Percentiles rank a stretch among this genome's conserved stretches.
These are phyloP conservation scores for Marmota monax DNA, from an alignment of 2,113 vertebrate species.

Conservation along the genomic window DNA sequence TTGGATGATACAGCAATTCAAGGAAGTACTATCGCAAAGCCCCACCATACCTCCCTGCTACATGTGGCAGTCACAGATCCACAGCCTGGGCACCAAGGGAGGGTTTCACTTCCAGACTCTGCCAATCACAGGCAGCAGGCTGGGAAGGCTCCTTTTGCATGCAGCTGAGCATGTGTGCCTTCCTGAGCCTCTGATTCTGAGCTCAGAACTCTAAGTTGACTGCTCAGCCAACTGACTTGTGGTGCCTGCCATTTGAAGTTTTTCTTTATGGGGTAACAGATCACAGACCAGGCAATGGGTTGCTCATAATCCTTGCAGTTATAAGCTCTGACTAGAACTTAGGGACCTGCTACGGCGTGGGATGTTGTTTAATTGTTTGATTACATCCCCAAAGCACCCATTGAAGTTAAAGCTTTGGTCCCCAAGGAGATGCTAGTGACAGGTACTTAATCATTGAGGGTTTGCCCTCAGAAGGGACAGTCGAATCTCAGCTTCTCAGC, in stretches of 20 bases:
- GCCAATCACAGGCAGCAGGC: too few species aligned
- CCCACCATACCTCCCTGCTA: fast-evolving
- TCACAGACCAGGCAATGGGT: background rate
- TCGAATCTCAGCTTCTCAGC: background rate
- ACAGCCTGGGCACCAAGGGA: background rate
- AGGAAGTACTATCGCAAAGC: background rate
- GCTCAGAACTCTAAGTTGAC: background rate
- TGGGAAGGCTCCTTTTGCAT: background rate
- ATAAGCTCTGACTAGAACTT: background rate
- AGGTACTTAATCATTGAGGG: background rate
- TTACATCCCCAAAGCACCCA: too few species aligned
- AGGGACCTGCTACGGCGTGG: background rate
- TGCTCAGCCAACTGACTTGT: background rate
- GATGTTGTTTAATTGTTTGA: background rate
- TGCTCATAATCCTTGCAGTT: background rate
- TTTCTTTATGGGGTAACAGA: background rate
- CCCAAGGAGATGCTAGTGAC: background rate
- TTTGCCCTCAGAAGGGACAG: background rate
- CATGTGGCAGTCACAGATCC: background rate
- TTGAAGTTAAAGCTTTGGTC: background rate
- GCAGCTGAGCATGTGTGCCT: background rate
- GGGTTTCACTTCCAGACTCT: background rate
- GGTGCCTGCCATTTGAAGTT: background rate
- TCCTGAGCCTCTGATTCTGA: background rate
- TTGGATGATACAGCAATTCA: background rate